phyloP scores from a whole-genome alignment of 30 jellyfish, hydroid and myxozoan species.

The Aurelia aurita complex sp. Pacific region DNA sequence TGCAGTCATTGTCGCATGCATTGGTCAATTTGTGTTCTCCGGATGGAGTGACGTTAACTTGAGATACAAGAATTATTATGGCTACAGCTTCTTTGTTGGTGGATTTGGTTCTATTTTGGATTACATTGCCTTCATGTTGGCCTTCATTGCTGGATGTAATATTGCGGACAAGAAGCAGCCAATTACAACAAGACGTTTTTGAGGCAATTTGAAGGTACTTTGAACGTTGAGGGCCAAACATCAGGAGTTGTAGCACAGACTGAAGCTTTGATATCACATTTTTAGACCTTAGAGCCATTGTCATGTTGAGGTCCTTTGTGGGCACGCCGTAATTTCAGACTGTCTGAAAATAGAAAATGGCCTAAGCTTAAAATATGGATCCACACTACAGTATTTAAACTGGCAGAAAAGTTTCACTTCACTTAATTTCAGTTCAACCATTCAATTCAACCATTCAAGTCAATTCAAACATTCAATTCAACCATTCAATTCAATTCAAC shows the following conservation, averaged over 20 bases:
- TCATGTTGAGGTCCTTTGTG: too few relatives aligned
- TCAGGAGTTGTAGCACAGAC: not conserved
- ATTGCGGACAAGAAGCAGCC: not conserved
- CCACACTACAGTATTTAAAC: too few relatives aligned
- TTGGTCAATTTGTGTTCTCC: constrained; percentile 62
- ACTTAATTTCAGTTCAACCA: too few relatives aligned
- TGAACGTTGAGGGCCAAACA: not conserved
- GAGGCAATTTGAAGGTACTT: not conserved
- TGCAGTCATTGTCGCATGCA: constrained; percentile 57
- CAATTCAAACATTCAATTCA: too few relatives aligned
- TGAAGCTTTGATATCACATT: not conserved
- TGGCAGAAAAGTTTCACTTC: too few relatives aligned
- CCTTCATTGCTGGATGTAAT: constrained; percentile 60
- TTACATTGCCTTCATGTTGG: constrained; percentile 65
- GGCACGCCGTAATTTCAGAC: too few relatives aligned
- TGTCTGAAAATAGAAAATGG: too few relatives aligned
- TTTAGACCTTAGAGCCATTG: too few relatives aligned
- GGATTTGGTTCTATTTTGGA: constrained; percentile 48
- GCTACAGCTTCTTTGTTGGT: constrained; percentile 58
- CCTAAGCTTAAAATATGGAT: too few relatives aligned
- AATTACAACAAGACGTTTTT: constrained; percentile 4
- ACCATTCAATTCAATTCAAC: too few relatives aligned
- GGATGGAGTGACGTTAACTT: constrained; percentile 74
- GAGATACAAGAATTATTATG: constrained; percentile 67
- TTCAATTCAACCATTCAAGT: too few relatives aligned